These are phyloP conservation scores for Synergus itoensis DNA, from an alignment of 2,888 invertebrate species.

Conservation along the genomic window DNA sequence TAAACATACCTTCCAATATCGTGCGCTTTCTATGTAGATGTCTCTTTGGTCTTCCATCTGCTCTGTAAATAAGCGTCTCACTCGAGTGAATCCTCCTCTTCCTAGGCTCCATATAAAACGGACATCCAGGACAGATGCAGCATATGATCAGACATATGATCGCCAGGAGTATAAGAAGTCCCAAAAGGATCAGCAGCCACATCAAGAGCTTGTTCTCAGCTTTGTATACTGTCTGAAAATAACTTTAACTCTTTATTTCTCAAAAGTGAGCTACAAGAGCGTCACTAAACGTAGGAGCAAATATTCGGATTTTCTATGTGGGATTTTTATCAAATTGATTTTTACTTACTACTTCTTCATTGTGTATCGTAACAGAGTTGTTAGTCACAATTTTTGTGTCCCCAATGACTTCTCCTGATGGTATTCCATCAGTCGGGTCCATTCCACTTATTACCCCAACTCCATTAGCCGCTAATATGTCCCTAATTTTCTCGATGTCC, in stretches of 20 bases:
- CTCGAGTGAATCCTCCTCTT: constrained; percentile 74
- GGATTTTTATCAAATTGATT: constrained; percentile 29
- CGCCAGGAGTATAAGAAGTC: constrained; percentile 86
- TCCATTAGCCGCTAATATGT: constrained; percentile 72
- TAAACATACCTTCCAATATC: constrained; percentile 61
- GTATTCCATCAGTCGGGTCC: constrained; percentile 49
- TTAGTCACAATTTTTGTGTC: constrained; percentile 48
- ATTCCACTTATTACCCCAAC: constrained; percentile 71
- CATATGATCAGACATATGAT: constrained; percentile 87
- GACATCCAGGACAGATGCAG: constrained; percentile 91
- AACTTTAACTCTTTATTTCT: constrained; percentile 46
- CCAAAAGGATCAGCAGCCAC: constrained; percentile 89
- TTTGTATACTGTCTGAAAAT: constrained; percentile 84
- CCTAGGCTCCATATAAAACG: constrained; percentile 88
- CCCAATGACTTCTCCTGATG: constrained; percentile 31
- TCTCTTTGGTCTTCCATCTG: constrained; percentile 69
- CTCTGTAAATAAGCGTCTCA: constrained; percentile 69
- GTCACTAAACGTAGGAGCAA: not conserved
- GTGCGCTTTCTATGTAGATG: constrained; percentile 70
- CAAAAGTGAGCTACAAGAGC: constrained; percentile 39
- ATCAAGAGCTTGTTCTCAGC: constrained; percentile 86
- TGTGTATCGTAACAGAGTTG: constrained; percentile 58
- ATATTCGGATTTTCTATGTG: not conserved
- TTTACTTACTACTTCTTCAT: constrained; percentile 70
- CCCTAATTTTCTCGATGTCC: constrained; percentile 74